These are phyloP conservation scores for Parotocinclus haroldoi DNA, from an alignment of 2,797 vertebrate species.

Conservation along the genomic window DNA sequence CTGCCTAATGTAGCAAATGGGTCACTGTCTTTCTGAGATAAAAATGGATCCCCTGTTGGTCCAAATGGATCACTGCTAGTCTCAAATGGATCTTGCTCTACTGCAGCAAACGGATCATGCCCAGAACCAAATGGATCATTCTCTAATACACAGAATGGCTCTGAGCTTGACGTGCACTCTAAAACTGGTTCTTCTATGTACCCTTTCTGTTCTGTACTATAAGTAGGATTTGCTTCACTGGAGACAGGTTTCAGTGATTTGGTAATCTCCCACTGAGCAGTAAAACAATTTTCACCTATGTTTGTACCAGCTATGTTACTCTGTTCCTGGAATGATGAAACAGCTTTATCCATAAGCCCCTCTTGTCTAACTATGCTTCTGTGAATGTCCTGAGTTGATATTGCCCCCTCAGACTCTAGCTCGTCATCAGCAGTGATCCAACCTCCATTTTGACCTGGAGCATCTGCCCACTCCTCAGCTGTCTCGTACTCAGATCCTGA, in stretches of 20 bases:
- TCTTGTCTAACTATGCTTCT: conserved; percentile 21
- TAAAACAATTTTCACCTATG: conserved; percentile 21
- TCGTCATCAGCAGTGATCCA: conserved; percentile 65
- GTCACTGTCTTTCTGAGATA: conserved; percentile 10
- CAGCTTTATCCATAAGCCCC: conserved; percentile 19
- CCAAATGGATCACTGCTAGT: conserved; percentile 27
- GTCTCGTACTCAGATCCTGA: conserved; percentile 71
- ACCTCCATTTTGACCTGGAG: conserved; percentile 53
- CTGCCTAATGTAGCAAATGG: conserved; percentile 14
- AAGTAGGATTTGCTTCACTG: background rate
- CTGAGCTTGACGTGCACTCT: conserved; percentile 26
- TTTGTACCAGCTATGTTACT: conserved; percentile 9
- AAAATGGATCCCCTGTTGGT: conserved; percentile 13
- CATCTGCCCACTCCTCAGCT: conserved; percentile 69
- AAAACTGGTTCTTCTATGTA: background rate
- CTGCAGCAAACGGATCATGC: conserved; percentile 35
- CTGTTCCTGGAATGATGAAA: conserved; percentile 10
- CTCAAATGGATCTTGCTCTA: conserved; percentile 42
- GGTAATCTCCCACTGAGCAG: conserved; percentile 21
- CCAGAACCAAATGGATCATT: conserved; percentile 34
- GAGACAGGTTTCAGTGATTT: conserved; percentile 6
- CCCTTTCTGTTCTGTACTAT: conserved; percentile 14
- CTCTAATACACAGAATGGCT: conserved; percentile 25
- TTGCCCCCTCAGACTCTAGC: conserved; percentile 26
- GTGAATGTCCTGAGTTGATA: conserved; percentile 19